phyloP scores from a whole-genome alignment of 2,113 vertebrate genomes.

The Beaufortia kweichowensis region DNA sequence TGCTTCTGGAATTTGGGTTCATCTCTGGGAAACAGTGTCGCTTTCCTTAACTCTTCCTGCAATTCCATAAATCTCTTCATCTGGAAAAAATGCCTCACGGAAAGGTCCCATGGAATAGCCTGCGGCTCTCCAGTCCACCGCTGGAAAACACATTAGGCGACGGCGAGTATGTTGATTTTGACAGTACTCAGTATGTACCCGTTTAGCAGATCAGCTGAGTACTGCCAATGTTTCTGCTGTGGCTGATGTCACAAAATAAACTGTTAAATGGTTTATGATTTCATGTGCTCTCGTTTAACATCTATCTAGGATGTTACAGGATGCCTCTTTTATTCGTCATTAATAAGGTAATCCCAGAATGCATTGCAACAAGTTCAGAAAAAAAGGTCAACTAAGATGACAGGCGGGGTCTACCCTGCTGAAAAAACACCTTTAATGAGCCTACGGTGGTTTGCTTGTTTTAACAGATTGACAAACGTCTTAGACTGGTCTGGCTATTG shows the following conservation, averaged over 20 bases:
- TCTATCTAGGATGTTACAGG: too few relatives aligned
- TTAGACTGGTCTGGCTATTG: too few relatives aligned
- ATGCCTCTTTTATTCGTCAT: too few relatives aligned
- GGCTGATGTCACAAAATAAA: constrained; percentile 35
- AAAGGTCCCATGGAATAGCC: constrained; percentile 56
- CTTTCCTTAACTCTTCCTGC: constrained; percentile 34
- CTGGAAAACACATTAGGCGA: constrained; percentile 69
- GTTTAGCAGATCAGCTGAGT: neutral
- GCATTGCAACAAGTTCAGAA: too few relatives aligned
- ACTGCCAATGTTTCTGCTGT: constrained; percentile 27
- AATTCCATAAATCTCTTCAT: constrained; percentile 67
- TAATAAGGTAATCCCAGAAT: too few relatives aligned
- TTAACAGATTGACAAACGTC: too few relatives aligned
- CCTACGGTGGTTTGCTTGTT: too few relatives aligned
- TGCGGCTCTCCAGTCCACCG: constrained; percentile 51
- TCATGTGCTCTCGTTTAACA: constrained; percentile 3
- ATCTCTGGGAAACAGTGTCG: constrained; percentile 24
- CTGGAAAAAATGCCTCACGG: constrained; percentile 70
- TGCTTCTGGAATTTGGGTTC: too few relatives aligned
- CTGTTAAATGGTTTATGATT: neutral
- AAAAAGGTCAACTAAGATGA: too few relatives aligned
- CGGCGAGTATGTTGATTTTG: constrained; percentile 29
- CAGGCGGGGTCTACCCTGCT: too few relatives aligned
- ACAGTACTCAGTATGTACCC: neutral
- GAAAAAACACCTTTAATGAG: too few relatives aligned